Evolutionary conservation across 1,140 invertebrate genomes (phyloP).

Genomic region (Dysdera silvatica): DNA sequence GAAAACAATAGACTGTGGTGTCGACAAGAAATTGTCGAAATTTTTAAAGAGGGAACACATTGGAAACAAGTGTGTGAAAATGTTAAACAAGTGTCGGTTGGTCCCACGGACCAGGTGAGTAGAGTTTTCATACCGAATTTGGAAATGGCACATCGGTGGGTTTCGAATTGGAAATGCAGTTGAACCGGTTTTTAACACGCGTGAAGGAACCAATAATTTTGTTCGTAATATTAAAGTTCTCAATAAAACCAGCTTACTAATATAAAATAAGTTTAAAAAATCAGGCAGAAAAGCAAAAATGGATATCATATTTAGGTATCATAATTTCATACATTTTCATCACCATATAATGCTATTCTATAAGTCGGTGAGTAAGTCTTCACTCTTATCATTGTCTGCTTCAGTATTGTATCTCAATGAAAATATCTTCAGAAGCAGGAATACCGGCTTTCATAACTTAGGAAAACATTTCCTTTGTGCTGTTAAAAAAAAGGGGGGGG

Average conservation of each 20-base stretch:
- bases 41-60: slow-evolving; percentile 44
- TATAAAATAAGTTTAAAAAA: neutral
- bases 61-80: slow-evolving; percentile 38
- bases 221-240: neutral
- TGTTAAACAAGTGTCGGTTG: slow-evolving; percentile 52
- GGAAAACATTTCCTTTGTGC: no score
- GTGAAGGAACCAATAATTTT: neutral
- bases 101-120: slow-evolving; percentile 47
- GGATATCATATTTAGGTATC: neutral
- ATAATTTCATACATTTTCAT: no score
- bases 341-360: no score
- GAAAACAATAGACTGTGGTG: slow-evolving; percentile 45
- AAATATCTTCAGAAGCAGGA: no score
- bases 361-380: no score
- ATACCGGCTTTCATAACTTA: no score
- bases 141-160: neutral
- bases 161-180: neutral
- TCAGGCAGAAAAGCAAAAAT: neutral
- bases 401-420: no score
- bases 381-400: no score
- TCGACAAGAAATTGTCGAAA: slow-evolving; percentile 52
- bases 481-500: no score
- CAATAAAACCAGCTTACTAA: neutral
- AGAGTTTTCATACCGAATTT: neutral
- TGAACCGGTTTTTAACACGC: neutral